Evolutionary conservation across 2,888 invertebrate genomes (phyloP).

Genomic region (Quadroppia sp.): DNA sequence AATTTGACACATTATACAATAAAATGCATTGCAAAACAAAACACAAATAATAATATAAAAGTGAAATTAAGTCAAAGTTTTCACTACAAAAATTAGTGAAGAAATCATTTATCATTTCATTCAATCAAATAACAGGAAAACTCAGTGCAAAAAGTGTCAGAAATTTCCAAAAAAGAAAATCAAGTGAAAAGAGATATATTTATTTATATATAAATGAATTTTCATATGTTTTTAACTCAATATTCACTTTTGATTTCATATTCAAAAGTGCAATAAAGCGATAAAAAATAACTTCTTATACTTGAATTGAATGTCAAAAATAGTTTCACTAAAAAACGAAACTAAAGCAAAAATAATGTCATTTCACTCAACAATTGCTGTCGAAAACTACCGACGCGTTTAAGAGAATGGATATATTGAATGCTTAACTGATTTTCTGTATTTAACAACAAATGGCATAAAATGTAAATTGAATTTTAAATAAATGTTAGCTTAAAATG

Average conservation of each 20-base stretch:
- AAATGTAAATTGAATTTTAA: no score
- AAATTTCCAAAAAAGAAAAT: no score
- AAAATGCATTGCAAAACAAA: not conserved
- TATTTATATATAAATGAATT: no score
- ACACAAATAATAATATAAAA: not conserved
- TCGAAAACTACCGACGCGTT: not conserved
- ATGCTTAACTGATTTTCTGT: no score
- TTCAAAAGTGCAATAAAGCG: constrained; percentile 2
- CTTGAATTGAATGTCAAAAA: not conserved
- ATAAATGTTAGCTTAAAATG: not conserved
- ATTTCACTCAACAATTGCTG: not conserved
- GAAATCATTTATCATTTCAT: not conserved
- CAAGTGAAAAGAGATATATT: no score
- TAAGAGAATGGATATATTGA: no score
- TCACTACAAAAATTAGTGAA: no score
- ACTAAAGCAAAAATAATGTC: not conserved
- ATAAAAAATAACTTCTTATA: not conserved
- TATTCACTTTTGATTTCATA: not conserved
- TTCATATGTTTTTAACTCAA: no score
- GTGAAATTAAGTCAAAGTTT: not conserved
- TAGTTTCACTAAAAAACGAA: not conserved
- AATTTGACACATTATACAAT: not conserved
- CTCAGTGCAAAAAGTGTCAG: not conserved
- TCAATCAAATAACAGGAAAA: not conserved
- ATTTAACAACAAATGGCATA: no score